Conservation (phyloP, 2,888 invertebrate genomes). For the Myopa testacea region DNA sequence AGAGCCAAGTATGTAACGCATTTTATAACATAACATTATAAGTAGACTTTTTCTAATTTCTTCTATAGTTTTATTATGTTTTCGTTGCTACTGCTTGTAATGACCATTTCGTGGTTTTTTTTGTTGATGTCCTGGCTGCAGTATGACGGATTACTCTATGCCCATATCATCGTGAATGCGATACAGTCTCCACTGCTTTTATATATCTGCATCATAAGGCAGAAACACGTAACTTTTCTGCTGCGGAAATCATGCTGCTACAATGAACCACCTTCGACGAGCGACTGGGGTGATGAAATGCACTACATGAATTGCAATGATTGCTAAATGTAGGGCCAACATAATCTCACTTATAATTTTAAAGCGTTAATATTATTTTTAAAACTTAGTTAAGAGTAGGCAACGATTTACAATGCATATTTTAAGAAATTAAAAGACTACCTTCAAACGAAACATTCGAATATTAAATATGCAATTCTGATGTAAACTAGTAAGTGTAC, state of each 20-base stretch:
- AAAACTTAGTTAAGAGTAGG: slow-evolving; percentile 25
- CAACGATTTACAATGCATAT: slow-evolving; percentile 23
- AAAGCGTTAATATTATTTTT: slow-evolving; percentile 36
- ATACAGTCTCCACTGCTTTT: slow-evolving; percentile 80
- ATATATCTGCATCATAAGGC: slow-evolving; percentile 82
- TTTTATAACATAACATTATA: background rate
- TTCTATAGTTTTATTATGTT: slow-evolving; percentile 83
- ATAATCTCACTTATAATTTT: background rate
- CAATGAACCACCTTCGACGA: slow-evolving; percentile 77
- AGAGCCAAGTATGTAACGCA: slow-evolving; percentile 77
- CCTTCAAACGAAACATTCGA: slow-evolving; percentile 28
- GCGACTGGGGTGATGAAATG: slow-evolving; percentile 93
- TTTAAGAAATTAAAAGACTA: slow-evolving; percentile 32
- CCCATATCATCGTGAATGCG: slow-evolving; percentile 81
- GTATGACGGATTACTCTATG: slow-evolving; percentile 79
- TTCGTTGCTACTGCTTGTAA: slow-evolving; percentile 78
- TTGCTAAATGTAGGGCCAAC: slow-evolving; percentile 52
- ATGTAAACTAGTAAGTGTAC: slow-evolving; percentile 43
- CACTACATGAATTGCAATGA: slow-evolving; percentile 81
- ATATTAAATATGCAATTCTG: slow-evolving; percentile 53
- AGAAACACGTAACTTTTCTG: slow-evolving; percentile 83
- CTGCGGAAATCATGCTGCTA: slow-evolving; percentile 85
- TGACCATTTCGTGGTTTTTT: slow-evolving; percentile 83
- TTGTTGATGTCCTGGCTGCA: slow-evolving; percentile 81
- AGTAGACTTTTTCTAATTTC: slow-evolving; percentile 46